phyloP scores from a whole-genome alignment of 2,888 invertebrate species.

The Rhimphoctona megacephalus region DNA sequence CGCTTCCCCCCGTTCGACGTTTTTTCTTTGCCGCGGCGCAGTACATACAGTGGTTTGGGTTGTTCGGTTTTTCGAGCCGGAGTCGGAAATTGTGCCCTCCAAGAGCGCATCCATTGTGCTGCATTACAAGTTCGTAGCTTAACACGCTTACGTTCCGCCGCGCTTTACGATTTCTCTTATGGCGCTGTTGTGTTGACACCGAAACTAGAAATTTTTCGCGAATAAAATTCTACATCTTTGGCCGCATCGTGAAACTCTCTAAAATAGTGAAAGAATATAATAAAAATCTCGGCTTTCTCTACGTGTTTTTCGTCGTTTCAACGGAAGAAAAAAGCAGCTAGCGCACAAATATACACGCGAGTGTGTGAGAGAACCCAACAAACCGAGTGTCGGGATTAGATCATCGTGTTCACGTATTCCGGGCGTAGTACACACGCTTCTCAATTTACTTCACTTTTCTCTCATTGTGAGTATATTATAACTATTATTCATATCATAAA shows the following conservation, averaged over 20 bases:
- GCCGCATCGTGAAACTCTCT: neutral
- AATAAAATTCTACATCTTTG: neutral
- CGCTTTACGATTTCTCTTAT: constrained; percentile 33
- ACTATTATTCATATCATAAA: neutral
- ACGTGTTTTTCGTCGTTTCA: neutral
- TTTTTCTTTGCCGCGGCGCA: constrained; percentile 10
- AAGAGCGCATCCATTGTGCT: constrained; percentile 60
- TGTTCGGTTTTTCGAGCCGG: constrained; percentile 12
- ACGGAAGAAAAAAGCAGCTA: neutral
- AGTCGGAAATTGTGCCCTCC: constrained; percentile 35
- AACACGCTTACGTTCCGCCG: constrained; percentile 37
- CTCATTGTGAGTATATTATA: constrained; percentile 32
- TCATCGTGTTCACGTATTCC: constrained; percentile 41
- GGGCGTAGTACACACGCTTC: constrained; percentile 27
- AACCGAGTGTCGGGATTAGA: constrained; percentile 44
- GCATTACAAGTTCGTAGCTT: constrained; percentile 44
- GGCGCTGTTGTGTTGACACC: neutral
- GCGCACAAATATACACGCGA: constrained; percentile 1
- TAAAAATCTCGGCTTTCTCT: neutral
- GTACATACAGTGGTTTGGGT: neutral
- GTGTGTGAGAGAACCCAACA: constrained; percentile 31
- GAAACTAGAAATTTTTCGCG: neutral
- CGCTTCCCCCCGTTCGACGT: neutral
- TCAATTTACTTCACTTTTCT: constrained; percentile 16
- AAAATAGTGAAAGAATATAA: neutral